Conservation (phyloP, 2,797 vertebrate genomes). For the Lacerta bilineata region DNA sequence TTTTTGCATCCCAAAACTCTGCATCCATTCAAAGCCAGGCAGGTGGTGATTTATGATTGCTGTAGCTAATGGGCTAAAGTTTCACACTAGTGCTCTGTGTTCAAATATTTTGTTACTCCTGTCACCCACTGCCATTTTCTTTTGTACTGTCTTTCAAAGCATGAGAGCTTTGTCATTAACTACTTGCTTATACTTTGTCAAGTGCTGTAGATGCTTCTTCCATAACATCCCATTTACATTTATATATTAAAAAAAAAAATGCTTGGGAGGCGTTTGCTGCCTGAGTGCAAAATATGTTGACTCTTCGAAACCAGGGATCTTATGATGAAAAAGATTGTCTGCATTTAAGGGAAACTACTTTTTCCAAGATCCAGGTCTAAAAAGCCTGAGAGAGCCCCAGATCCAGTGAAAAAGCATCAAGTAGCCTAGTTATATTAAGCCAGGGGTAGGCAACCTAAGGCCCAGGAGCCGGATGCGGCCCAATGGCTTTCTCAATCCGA, state of each 20-base stretch:
- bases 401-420: too few species aligned
- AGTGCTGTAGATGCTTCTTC: not conserved
- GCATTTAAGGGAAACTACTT: not conserved
- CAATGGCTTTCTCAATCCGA: too few species aligned
- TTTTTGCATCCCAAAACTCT: conserved; percentile 3
- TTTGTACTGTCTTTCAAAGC: conserved; percentile 22
- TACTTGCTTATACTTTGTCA: conserved; percentile 15
- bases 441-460: too few species aligned
- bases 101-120: conserved; percentile 22
- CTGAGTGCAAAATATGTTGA: not conserved
- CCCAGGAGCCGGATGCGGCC: too few species aligned
- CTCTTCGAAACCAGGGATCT: not conserved
- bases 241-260: not conserved
- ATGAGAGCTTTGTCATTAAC: not conserved
- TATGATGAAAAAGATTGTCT: not conserved
- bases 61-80: not conserved
- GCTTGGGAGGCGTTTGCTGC: not conserved
- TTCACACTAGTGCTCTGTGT: not conserved
- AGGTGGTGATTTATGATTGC: conserved; percentile 10
- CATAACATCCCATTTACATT: not conserved
- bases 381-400: too few species aligned
- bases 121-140: not conserved
- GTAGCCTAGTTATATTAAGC: too few species aligned
- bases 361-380: too few species aligned
- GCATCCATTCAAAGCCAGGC: not conserved